Percentiles rank a stretch among this genome's conserved stretches.
phyloP scores from a whole-genome alignment of 2,888 invertebrate species.

The Crematogaster levior region DNA sequence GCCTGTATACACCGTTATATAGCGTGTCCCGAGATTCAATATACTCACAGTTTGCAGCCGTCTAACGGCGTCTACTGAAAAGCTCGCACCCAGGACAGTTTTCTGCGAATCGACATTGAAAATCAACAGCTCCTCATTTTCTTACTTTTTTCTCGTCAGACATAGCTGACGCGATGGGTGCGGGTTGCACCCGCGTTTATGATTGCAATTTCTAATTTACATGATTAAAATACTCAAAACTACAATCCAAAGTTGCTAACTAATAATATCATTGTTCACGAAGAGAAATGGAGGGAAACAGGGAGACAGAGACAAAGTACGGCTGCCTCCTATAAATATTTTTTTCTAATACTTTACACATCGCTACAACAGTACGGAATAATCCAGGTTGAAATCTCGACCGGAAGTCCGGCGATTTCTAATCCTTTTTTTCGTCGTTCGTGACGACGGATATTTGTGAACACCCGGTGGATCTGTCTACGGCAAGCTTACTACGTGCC shows the following conservation, averaged over 20 bases:
- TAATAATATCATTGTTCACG: not conserved
- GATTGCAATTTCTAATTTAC: not conserved
- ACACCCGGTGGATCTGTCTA: conserved; percentile 40
- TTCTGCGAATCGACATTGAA: conserved; percentile 3
- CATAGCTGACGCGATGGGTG: too few relatives aligned
- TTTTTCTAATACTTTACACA: not conserved
- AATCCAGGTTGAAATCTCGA: not conserved
- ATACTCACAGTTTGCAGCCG: not conserved
- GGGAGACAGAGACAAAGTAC: not conserved
- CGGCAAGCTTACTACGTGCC: conserved; percentile 44
- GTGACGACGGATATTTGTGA: conserved; percentile 2
- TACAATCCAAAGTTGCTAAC: not conserved
- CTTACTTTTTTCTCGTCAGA: not conserved
- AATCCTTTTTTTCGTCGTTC: not conserved
- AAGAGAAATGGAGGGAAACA: not conserved
- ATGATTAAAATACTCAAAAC: not conserved
- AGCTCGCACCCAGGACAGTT: not conserved
- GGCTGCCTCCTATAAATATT: not conserved
- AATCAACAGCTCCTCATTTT: not conserved
- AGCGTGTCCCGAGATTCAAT: conserved; percentile 51
- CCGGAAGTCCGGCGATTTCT: not conserved
- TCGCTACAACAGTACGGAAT: not conserved
- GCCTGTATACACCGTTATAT: conserved; percentile 45
- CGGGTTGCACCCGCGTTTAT: not conserved
- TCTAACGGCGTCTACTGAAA: conserved; percentile 13